Base-by-base conservation (phyloP, 1,140 invertebrate species). In the Zaprionus ghesquierei region DNA sequence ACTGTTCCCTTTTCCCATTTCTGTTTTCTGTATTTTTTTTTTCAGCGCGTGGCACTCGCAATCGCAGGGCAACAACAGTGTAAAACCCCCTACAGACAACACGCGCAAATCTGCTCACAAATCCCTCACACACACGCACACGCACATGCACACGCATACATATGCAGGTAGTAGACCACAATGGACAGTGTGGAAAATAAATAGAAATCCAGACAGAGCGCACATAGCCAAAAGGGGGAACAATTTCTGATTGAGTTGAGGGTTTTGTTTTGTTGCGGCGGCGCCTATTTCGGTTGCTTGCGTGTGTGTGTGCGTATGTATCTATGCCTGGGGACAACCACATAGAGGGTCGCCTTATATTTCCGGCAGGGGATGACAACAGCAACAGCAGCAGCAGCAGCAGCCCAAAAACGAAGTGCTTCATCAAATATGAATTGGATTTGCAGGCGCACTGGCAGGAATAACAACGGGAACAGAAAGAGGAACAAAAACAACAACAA, bases 391-490 rank as follows among this genome's bases (percentile, higher is more conserved):
- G n/a, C n/a, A n/a, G n/a, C n/a, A n/a, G n/a, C n/a, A n/a, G 27
- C 25, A 53, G 29, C 38, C 59, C 53, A 53, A 54, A 53, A 41
- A 5, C 71, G 61, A 75, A 79, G 80, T 82, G 80, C 80, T 84
- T 85, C 70, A 85, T 85, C 81, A 86, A 85, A 85, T 81, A 85
- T 85, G 77, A 81, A 81, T 69, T 69, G 63, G 69, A 66, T 20
- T 49, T 61, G 31, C n/a, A 22, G n/a, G n/a, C n/a, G 18, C n/a
- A 15, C 0, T n/a, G 54, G n/a, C 31, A 33, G 29, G 18, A 38
- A 38, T 5, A 15, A n/a, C 13, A 22, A 58, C 50, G 74, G 51
- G 29, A 33, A 56, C 56, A 62, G 49, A n/a, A 25, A 49, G 20
- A 29, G 31, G 9, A 22, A 15, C 38, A 13, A 15, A 3, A 38